These are phyloP conservation scores for Aptenodytes patagonicus DNA, from an alignment of 2,113 vertebrate species.

Conservation along the genomic window DNA sequence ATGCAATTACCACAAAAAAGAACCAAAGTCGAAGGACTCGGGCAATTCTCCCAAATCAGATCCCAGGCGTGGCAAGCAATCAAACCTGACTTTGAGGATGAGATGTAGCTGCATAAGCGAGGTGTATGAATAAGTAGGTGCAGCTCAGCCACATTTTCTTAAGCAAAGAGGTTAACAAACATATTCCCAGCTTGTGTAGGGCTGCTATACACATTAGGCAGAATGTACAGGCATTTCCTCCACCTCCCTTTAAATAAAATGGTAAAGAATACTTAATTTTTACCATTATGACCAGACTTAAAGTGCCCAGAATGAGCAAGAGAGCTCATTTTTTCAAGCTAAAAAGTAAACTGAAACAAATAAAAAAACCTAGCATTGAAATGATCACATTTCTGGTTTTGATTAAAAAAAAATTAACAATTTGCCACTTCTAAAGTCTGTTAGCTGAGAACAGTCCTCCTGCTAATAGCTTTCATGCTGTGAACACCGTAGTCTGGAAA, in stretches of 20 bases:
- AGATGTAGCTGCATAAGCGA: neutral
- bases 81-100: neutral
- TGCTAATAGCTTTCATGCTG: neutral
- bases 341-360: neutral
- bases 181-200: neutral
- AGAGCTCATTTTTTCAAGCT: neutral
- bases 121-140: neutral
- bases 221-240: neutral
- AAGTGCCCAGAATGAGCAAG: neutral
- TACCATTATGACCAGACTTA: neutral
- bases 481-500: neutral
- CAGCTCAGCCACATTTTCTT: neutral
- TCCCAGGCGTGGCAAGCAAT: neutral
- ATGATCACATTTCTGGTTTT: neutral
- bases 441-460: neutral
- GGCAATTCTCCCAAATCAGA: neutral
- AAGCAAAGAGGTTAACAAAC: neutral
- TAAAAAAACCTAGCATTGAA: neutral
- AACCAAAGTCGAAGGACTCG: neutral
- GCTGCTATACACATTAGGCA: neutral
- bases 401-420: neutral
- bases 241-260: neutral
- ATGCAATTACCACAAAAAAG: neutral
- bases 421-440: neutral
- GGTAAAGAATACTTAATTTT: neutral